Evolutionary conservation across 2,797 vertebrate species (phyloP).

Genomic region (Silurus aristotelis): DNA sequence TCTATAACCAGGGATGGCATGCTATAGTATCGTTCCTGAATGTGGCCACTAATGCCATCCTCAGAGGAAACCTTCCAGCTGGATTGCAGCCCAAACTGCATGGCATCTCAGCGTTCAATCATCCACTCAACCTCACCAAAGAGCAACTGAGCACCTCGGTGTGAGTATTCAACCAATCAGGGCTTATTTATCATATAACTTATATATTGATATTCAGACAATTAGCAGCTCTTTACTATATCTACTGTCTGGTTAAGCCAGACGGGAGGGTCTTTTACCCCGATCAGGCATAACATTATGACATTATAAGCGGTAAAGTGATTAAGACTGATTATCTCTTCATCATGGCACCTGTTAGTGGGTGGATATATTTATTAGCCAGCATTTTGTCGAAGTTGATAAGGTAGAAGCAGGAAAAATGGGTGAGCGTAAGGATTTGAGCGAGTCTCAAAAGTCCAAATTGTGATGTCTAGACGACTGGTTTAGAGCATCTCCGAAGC

Average conservation of each 20-base stretch:
- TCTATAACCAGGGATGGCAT: conserved; percentile 96
- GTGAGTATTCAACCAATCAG: conserved; percentile 75
- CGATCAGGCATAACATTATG: too few species aligned
- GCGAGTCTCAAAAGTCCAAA: too few species aligned
- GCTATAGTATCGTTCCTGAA: conserved; percentile 86
- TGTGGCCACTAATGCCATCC: conserved; percentile 90
- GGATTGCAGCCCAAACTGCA: conserved; percentile 77
- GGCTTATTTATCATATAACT: neutral
- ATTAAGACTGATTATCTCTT: too few species aligned
- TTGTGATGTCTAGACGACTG: too few species aligned
- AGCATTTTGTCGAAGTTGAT: too few species aligned
- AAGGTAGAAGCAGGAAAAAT: too few species aligned
- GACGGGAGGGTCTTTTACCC: too few species aligned
- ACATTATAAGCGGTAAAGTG: too few species aligned
- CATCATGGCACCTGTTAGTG: too few species aligned
- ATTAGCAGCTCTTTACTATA: neutral
- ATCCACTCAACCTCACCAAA: conserved; percentile 95
- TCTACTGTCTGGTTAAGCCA: neutral
- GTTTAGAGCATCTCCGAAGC: too few species aligned
- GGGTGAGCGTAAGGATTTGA: too few species aligned
- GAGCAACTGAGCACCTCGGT: conserved; percentile 87
- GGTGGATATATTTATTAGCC: too few species aligned
- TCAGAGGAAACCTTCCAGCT: conserved; percentile 83
- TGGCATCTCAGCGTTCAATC: conserved; percentile 89
- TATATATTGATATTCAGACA: neutral